phyloP scores from a whole-genome alignment of 2,888 invertebrate species.

The Sphaeridia pumilis region DNA sequence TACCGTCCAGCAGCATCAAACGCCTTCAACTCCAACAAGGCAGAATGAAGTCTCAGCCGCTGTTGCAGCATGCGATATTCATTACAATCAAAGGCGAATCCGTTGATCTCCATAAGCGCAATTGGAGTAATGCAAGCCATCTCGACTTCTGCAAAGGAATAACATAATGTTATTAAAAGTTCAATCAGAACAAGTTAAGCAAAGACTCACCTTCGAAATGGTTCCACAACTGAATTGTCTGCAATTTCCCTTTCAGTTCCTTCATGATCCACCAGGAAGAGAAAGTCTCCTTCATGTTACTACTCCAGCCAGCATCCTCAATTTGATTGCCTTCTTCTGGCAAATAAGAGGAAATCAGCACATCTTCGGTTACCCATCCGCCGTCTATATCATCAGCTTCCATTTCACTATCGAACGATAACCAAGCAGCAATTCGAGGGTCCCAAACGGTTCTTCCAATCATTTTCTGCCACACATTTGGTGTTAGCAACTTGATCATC shows the following conservation, averaged over 20 bases:
- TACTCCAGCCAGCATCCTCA: slow-evolving; percentile 38
- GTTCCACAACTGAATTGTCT: slow-evolving; percentile 43
- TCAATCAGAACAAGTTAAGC: too few species aligned
- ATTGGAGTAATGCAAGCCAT: slow-evolving; percentile 58
- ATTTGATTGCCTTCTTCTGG: slow-evolving; percentile 8
- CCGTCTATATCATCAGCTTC: slow-evolving; percentile 38
- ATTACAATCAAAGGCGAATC: slow-evolving; percentile 56
- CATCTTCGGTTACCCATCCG: not conserved
- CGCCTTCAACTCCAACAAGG: slow-evolving; percentile 57
- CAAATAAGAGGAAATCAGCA: slow-evolving; percentile 18
- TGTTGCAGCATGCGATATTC: slow-evolving; percentile 51
- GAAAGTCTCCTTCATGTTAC: slow-evolving; percentile 41
- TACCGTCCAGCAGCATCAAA: slow-evolving; percentile 60
- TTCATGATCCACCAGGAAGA: slow-evolving; percentile 43
- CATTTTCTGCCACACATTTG: slow-evolving; percentile 38
- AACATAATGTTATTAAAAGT: too few species aligned
- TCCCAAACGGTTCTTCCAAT: slow-evolving; percentile 45
- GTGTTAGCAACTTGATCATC: slow-evolving; percentile 44
- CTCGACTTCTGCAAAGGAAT: slow-evolving; percentile 52
- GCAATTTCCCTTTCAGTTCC: slow-evolving; percentile 41
- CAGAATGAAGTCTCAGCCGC: slow-evolving; percentile 53
- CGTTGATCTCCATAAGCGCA: slow-evolving; percentile 65
- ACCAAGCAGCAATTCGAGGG: slow-evolving; percentile 62
- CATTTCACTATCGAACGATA: slow-evolving; percentile 53
- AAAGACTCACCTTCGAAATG: slow-evolving; percentile 41